Evolutionary conservation across 1,140 invertebrate species (phyloP).

Genomic region (Pteromalus puparum): DNA sequence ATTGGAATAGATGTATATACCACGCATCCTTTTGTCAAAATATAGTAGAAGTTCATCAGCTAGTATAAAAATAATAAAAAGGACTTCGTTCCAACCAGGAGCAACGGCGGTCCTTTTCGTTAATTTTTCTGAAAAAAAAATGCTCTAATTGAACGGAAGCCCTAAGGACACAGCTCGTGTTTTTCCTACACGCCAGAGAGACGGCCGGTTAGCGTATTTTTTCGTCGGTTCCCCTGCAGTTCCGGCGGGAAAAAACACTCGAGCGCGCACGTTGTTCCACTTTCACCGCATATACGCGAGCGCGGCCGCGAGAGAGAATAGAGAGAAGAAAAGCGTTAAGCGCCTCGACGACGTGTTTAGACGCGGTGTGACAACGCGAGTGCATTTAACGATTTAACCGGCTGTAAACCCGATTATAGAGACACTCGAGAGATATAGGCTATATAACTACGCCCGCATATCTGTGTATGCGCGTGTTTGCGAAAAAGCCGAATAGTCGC

Average conservation of each 20-base stretch:
- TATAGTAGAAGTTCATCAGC: background rate
- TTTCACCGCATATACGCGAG: constrained; percentile 53
- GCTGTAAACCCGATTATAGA: constrained; percentile 66
- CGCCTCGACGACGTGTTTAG: background rate
- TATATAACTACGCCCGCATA: background rate
- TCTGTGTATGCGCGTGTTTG: background rate
- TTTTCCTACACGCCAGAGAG: background rate
- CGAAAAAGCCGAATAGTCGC: background rate
- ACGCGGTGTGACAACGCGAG: constrained; percentile 18
- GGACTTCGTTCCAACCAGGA: too few species aligned
- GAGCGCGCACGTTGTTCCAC: constrained; percentile 43
- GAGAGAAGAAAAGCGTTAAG: constrained; percentile 56
- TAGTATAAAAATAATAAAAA: background rate
- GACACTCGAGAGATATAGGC: background rate
- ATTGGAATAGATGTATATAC: background rate
- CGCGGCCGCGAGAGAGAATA: background rate
- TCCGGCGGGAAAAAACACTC: constrained; percentile 6
- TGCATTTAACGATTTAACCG: constrained; percentile 62
- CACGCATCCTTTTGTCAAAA: background rate
- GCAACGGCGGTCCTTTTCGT: background rate
- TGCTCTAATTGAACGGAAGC: constrained; percentile 19
- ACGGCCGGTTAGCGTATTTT: background rate
- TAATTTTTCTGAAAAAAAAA: background rate
- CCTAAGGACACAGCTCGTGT: background rate
- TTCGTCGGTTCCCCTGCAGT: background rate